phyloP scores from a whole-genome alignment of 2,797 vertebrate species.

The Alfaro cultratus region DNA sequence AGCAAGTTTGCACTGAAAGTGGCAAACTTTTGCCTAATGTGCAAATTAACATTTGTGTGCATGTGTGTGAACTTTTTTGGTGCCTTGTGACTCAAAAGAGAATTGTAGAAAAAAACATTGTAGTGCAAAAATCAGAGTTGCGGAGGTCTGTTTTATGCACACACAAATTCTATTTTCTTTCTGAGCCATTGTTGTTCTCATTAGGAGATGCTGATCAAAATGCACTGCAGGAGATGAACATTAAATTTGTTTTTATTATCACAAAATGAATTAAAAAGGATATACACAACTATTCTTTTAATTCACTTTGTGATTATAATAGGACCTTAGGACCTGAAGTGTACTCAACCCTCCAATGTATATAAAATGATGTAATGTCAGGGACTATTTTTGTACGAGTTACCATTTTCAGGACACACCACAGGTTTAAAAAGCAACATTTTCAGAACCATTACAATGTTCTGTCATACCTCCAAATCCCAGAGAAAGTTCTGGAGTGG shows the following conservation, averaged over 20 bases:
- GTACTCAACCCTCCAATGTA: not conserved
- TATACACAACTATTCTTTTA: not conserved
- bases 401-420: not conserved
- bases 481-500: not conserved
- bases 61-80: not conserved
- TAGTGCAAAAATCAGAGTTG: not conserved
- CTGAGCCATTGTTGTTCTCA: not conserved
- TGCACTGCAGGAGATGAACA: not conserved
- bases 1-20: not conserved
- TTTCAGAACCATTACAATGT: not conserved
- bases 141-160: not conserved
- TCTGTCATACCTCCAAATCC: not conserved
- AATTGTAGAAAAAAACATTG: not conserved
- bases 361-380: not conserved
- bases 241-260: not conserved
- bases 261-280: not conserved
- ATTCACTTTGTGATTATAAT: too few species aligned
- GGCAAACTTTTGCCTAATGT: not conserved
- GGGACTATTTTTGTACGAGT: not conserved
- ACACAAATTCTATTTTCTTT: not conserved
- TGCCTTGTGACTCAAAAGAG: not conserved
- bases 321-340: not conserved
- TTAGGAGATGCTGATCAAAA: not conserved
- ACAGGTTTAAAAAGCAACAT: not conserved
- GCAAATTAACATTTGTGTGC: not conserved